Evolutionary conservation across 30 jellyfish, hydroid and myxozoan species (phyloP), one percentile per base, ranked within the genome.

Genomic region (Cassiopea andromeda): DNA sequence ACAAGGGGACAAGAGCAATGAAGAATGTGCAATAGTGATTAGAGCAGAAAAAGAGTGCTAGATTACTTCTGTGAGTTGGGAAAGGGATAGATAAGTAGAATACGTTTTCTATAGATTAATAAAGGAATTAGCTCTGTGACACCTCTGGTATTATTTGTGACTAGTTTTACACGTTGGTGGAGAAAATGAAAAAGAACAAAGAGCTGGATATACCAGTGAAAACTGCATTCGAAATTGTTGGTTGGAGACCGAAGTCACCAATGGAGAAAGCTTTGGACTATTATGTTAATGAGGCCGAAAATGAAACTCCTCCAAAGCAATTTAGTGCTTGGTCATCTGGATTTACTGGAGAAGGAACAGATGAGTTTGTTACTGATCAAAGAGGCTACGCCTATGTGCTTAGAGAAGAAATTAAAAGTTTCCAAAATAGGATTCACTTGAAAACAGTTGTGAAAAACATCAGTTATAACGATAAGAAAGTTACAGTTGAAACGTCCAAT

Each of bases 341-440:
- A 6, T 70, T 48, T 68, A 89, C 96, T 1, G 96, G 92, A 13
- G 88, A 50, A 43, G 96, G 96, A 1, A 80, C 46, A 43, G 96
- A 80, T 60, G 91, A 70, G 18, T 19, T 89, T 1, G 96, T 89
- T 16, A 73, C 92, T 2, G 96, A 89, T 60, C 81, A 44, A 17
- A 60, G 96, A 45, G 96, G 96, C 15, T 59, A 19, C 27, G 75
- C 82, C 58, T 73, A 79, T 69, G 16, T 89, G 64, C 75, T 81
- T 49, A 72, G 77, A 60, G 67, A 79, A n/a, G 66, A 44, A 74
- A 82, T 92, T 17, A 57, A 69, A 60, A 71, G 17, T 27, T 89
- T 79, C 75, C 70, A 59, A 13, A 80, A 88, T 77, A 89, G 80
- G 44, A 68, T 90, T 44, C 73, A 54, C 17, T 66, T 75, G 27